Conservation (phyloP, 2,113 vertebrate species). For the Madoqua kirkii region DNA sequence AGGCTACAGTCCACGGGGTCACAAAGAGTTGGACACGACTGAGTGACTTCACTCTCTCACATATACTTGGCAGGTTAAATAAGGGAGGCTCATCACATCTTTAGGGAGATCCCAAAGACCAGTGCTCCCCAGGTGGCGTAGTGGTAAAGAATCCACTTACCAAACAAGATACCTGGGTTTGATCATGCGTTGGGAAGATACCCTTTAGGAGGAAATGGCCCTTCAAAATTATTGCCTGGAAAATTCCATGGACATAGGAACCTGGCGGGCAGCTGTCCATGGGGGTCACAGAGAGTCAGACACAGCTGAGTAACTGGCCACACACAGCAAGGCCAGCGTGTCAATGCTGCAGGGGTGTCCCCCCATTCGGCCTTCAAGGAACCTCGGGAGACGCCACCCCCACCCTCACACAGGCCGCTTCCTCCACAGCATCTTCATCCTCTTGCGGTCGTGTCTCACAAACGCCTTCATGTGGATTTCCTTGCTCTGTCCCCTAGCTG, state of each 20-base stretch:
- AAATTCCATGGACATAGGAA: not conserved
- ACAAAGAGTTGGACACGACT: too few species aligned
- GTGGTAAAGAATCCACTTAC: not conserved
- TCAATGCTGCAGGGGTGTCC: accelerated
- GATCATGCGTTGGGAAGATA: not conserved
- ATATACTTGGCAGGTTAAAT: not conserved
- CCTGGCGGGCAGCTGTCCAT: not conserved
- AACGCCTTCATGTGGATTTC: not conserved
- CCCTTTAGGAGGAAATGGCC: not conserved
- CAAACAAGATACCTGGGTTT: not conserved
- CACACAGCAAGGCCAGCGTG: not conserved
- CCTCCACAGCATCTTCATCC: not conserved
- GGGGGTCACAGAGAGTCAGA: not conserved
- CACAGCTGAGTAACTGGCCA: not conserved
- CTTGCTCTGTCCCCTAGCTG: not conserved
- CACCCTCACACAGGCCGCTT: not conserved
- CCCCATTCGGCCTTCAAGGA: not conserved
- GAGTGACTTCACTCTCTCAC: too few species aligned
- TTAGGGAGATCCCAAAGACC: not conserved
- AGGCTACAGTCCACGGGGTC: too few species aligned
- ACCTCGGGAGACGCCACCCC: not conserved
- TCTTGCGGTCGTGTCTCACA: not conserved
- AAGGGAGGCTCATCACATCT: too few species aligned
- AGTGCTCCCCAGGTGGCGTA: not conserved
- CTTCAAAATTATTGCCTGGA: not conserved